Conservation (phyloP, 1,140 invertebrate species). For the Aleiodes sp. region DNA sequence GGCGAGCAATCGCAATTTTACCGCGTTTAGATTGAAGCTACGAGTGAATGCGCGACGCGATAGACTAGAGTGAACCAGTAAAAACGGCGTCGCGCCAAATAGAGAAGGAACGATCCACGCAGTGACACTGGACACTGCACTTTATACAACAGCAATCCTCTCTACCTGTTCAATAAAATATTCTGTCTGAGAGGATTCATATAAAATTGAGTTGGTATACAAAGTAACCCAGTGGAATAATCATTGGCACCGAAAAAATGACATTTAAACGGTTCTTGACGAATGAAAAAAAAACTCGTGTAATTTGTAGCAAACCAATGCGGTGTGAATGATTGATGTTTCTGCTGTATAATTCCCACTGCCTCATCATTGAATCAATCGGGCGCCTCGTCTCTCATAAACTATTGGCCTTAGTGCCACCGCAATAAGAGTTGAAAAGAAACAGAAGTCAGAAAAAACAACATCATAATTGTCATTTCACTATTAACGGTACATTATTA, state of each 20-base stretch:
- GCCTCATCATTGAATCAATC: neutral
- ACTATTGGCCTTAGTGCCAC: too few species aligned
- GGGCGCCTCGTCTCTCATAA: neutral
- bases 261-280: too few species aligned
- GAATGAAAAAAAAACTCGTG: conserved; percentile 2
- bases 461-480: neutral
- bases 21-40: conserved; percentile 27
- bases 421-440: neutral
- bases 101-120: conserved; percentile 27
- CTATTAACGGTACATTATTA: conserved; percentile 2
- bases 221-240: too few species aligned
- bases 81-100: conserved; percentile 31
- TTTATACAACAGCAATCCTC: conserved; percentile 7
- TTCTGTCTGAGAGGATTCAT: neutral
- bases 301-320: conserved; percentile 17
- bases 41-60: conserved; percentile 9
- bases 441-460: neutral
- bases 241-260: too few species aligned
- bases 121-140: neutral
- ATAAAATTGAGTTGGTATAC: too few species aligned
- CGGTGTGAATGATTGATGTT: conserved; percentile 18
- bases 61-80: conserved; percentile 5
- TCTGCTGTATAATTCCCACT: neutral
- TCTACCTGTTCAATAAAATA: conserved; percentile 2
- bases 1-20: conserved; percentile 14